Base-by-base conservation (phyloP, 1,140 invertebrate species). In the Drosophila lacteicornis region DNA sequence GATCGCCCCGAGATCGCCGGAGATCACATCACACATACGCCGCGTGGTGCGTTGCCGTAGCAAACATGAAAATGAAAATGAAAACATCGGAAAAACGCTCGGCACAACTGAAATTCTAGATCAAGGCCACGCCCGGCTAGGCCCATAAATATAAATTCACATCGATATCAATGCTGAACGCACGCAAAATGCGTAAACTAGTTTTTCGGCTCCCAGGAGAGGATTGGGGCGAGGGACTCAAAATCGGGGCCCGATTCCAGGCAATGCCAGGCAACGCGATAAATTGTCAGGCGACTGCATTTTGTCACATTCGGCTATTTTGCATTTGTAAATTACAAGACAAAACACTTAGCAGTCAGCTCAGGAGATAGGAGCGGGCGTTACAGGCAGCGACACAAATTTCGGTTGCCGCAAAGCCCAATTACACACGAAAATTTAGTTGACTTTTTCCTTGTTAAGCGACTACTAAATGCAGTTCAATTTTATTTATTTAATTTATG, bases 251-350 rank as follows among this genome's bases (percentile, higher is more conserved):
- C 36, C 17, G 53, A 40, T 25, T 56, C 70, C 38, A 87, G 83
- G 83, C 84, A 88, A 70, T 77, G 81, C 63, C 73, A 77, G 74
- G 78, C 76, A 69, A 61, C 30, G 53, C 75, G 69, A 88, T 88
- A 87, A 87, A 87, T 80, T 87, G 84, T 82, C 69, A 83, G 60
- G 46, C 68, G 71, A 88, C 80, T 84, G 68, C 86, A 68, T 88
- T 88, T 88, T 88, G 83, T 88, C 83, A 87, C 75, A 77, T 77
- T 83, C 63, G 59, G 56, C 78, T 77, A 88, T 80, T 80, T 84
- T 84, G 76, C 83, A 87, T 86, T 86, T 77, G 80, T 65, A 80
- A 88, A 80, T 87, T 78, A 87, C 83, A 87, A 84, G 83, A 87
- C 84, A 87, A 87, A 87, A 87, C 83, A 87, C 83, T 87, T 88